A percentile compares a stretch with the other conserved stretches of the same genome.
phyloP scores from a whole-genome alignment of 2,113 vertebrate species.

The Triplophysa dalaica region DNA sequence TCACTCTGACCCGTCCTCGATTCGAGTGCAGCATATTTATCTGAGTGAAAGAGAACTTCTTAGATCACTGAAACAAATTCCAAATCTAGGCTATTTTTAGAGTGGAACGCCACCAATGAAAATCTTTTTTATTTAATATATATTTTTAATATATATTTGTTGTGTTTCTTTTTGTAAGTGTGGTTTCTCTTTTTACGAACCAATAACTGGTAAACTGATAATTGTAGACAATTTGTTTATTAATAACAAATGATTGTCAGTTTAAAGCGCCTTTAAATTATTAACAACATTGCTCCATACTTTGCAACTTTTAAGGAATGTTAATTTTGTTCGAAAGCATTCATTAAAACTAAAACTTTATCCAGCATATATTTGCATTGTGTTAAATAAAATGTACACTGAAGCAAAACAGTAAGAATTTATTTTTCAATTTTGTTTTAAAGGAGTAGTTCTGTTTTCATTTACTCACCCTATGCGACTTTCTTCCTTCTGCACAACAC shows the following conservation, averaged over 20 bases:
- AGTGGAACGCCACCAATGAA: background rate
- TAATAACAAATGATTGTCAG: background rate
- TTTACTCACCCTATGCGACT: too few species aligned
- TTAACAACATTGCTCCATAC: constrained; percentile 15
- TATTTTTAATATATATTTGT: background rate
- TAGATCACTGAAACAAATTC: background rate
- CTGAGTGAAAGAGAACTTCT: background rate
- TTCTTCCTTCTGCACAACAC: too few species aligned
- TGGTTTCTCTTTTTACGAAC: background rate
- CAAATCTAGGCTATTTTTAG: background rate
- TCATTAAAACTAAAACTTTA: background rate
- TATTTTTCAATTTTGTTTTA: too few species aligned
- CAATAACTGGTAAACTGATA: background rate
- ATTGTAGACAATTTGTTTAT: background rate
- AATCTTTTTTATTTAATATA: background rate
- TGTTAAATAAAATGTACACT: background rate
- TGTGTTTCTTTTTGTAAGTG: background rate
- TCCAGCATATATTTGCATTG: background rate
- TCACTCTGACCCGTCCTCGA: background rate
- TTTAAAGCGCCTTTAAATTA: constrained; percentile 23
- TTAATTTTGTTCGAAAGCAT: constrained; percentile 6
- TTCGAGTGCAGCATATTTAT: background rate
- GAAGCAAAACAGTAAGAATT: too few species aligned
- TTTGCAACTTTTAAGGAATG: background rate
- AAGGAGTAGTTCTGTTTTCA: too few species aligned